Evolutionary conservation across 2,113 vertebrate genomes (phyloP).

Genomic region (Rousettus leschenaultii): DNA sequence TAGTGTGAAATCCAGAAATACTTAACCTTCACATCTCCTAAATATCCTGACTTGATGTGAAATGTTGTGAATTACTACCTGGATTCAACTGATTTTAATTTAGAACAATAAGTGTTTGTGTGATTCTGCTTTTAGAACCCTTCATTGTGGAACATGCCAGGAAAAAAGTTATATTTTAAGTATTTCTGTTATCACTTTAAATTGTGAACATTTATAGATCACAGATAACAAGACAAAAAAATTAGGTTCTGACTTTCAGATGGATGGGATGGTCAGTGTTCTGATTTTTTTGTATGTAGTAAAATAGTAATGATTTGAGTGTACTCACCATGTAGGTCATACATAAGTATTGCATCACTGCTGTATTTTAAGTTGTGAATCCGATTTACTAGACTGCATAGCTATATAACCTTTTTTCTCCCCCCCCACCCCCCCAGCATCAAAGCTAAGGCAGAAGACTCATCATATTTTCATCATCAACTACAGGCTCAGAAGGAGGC

Average conservation of each 20-base stretch:
- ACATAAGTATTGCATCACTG: constrained; percentile 36
- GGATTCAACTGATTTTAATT: constrained; percentile 30
- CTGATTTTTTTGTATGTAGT: constrained; percentile 41
- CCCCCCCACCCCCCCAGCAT: constrained; percentile 58
- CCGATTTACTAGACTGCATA: background rate
- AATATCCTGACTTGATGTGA: constrained; percentile 39
- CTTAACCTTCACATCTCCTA: constrained; percentile 43
- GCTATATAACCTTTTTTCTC: constrained; percentile 11
- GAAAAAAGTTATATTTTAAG: constrained; percentile 34
- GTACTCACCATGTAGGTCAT: constrained; percentile 6
- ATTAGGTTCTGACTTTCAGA: constrained; percentile 35
- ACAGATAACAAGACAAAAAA: constrained; percentile 32
- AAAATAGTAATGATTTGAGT: constrained; percentile 57
- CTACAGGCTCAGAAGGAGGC: background rate
- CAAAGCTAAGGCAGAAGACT: constrained; percentile 65
- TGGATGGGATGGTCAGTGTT: constrained; percentile 28
- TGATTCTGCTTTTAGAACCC: constrained; percentile 35
- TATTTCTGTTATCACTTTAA: constrained; percentile 40
- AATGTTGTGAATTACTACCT: constrained; percentile 54
- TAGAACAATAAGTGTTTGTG: constrained; percentile 36
- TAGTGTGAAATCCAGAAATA: constrained; percentile 62
- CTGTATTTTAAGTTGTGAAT: constrained; percentile 21
- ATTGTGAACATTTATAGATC: constrained; percentile 24
- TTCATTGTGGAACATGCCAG: constrained; percentile 4
- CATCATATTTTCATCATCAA: constrained; percentile 17